Percentiles rank a stretch among this genome's conserved stretches.
Conservation (phyloP, 1,140 invertebrate species). For the Potamilus streckersoni region DNA sequence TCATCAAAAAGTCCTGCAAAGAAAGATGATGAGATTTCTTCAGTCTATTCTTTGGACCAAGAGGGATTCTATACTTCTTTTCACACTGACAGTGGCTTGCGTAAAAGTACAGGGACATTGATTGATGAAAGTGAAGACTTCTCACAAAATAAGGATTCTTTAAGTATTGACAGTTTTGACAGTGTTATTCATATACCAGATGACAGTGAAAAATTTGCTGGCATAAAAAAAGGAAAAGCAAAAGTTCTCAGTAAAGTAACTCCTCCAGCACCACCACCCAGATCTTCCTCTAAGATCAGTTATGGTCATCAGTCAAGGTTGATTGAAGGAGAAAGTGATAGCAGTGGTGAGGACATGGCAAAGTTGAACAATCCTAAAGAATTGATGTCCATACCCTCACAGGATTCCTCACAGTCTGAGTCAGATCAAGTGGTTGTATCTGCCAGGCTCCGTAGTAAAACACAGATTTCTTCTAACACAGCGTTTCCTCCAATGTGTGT, state of each 20-base stretch:
- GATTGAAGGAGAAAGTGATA: slow-evolving; percentile 10
- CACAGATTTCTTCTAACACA: slow-evolving; percentile 36
- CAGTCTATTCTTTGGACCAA: slow-evolving; percentile 94
- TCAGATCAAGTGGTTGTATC: slow-evolving; percentile 58
- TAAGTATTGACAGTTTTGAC: slow-evolving; percentile 52
- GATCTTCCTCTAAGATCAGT: slow-evolving; percentile 31
- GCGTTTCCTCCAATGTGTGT: slow-evolving; percentile 39
- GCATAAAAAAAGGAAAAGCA: slow-evolving; percentile 28
- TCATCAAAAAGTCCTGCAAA: slow-evolving; percentile 27
- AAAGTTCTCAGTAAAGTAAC: slow-evolving; percentile 43
- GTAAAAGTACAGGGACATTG: slow-evolving; percentile 47
- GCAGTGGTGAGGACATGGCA: slow-evolving; percentile 1
- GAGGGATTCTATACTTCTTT: slow-evolving; percentile 98
- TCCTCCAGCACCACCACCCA: slow-evolving; percentile 46
- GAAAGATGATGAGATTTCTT: slow-evolving; percentile 82
- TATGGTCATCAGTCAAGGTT: background rate
- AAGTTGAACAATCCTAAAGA: slow-evolving; percentile 6
- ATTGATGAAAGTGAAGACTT: slow-evolving; percentile 40
- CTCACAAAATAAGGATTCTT: slow-evolving; percentile 40
- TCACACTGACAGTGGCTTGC: slow-evolving; percentile 91
- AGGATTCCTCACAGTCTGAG: slow-evolving; percentile 51
- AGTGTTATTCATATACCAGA: slow-evolving; percentile 53
- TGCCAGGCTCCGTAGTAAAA: slow-evolving; percentile 48
- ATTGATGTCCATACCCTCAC: slow-evolving; percentile 20
- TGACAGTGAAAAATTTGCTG: slow-evolving; percentile 31